Conservation (phyloP, 2,888 invertebrate species). For the Apodemia duryi region DNA sequence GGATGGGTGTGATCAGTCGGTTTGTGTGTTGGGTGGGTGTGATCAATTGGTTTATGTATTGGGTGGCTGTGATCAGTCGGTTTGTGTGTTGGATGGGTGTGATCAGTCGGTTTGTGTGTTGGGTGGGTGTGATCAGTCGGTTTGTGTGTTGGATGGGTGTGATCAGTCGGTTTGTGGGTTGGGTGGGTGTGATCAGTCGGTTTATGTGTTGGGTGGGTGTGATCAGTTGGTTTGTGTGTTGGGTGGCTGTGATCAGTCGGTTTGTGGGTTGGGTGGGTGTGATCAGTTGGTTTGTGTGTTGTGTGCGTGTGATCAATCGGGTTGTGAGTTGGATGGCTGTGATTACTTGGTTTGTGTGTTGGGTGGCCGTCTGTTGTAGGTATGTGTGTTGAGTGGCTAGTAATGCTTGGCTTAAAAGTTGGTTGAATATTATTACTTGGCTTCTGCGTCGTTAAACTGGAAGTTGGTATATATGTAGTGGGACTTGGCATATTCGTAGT, state of each 20-base stretch:
- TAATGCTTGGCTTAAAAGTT: background rate
- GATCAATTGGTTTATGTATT: background rate
- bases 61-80: too few relatives aligned
- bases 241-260: background rate
- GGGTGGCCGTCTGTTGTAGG: background rate
- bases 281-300: too few relatives aligned
- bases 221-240: background rate
- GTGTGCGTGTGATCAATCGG: background rate
- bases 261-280: background rate
- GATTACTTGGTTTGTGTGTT: background rate
- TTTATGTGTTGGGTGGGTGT: background rate
- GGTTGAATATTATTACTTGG: background rate
- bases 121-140: background rate
- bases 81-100: too few relatives aligned
- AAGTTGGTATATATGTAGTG: background rate
- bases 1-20: background rate
- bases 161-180: background rate
- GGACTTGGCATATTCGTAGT: too few relatives aligned
- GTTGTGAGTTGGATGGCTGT: background rate
- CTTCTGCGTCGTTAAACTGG: background rate
- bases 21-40: background rate
- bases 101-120: too few relatives aligned
- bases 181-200: background rate
- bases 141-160: background rate
- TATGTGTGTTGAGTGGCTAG: background rate